Base-by-base conservation (phyloP, 1,140 invertebrate genomes). In the Prorops nasuta region DNA sequence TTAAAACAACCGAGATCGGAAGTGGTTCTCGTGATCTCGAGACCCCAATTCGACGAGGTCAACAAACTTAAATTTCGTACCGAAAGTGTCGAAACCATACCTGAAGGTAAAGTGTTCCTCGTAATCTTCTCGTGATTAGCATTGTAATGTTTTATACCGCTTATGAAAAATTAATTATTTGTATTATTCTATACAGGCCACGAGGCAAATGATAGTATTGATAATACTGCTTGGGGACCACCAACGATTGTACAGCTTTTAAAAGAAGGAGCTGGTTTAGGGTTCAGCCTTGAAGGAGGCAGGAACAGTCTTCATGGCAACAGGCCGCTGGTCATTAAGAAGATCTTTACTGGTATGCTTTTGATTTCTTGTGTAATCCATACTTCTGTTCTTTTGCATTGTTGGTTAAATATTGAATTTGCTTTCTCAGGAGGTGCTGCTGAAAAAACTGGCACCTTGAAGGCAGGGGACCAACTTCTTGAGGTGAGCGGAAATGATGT, bases 221-320 rank as follows among this genome's bases (percentile, higher is more conserved):
- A n/a, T 34, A 3, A 63, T 36, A 72, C 56, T 6, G 65, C 71
- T 7, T 73, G 72, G 72, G 72, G 72, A 31, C 72, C 72, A 9
- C 58, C 69, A 15, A 74, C 81, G 37, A 63, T 76, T 35, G 80
- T 93, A 31, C 83, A 83, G 44, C 82, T 94, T 55, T 79, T 84
- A 14, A 96, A 96, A 68, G 92, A 94, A 60, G 90, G 88, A 50
- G 89, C 90, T 51, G 92, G 93, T 8, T 80, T 96, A 32, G 94
- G 94, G 35, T 95, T 97, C 71, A 93, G 92, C 63, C 82, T 97
- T 34, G 92, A 96, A 68, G 94, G 94, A 45, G 94, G 94, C 16
- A 87, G 89, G 60, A 91, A 92, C 63, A 95, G 92, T 15, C 92
- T 91, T 1, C 76, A 85, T 37, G 94, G 94, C 10, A 91, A 96